These are phyloP conservation scores for Leucozona laternaria DNA, from an alignment of 2,888 invertebrate species.

Conservation along the genomic window DNA sequence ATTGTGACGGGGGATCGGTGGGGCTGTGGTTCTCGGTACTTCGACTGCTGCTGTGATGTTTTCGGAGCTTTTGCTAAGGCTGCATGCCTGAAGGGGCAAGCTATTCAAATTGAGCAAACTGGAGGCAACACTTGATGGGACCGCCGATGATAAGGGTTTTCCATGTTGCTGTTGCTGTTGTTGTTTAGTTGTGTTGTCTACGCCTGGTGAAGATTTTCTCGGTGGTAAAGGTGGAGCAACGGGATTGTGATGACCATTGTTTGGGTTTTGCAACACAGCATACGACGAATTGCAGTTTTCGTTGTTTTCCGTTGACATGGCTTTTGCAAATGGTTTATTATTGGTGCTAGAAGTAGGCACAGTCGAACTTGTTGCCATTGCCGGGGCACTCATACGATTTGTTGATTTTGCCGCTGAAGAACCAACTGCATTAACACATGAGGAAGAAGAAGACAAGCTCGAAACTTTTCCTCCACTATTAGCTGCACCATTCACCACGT, in stretches of 20 bases:
- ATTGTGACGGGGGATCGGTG: conserved; percentile 83
- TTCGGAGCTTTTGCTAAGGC: conserved; percentile 80
- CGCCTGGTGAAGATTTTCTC: conserved; percentile 84
- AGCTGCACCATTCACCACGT: conserved; percentile 77
- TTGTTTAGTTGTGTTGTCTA: conserved; percentile 79
- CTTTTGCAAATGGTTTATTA: conserved; percentile 77
- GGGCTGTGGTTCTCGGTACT: conserved; percentile 82
- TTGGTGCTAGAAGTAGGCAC: conserved; percentile 77
- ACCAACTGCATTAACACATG: conserved; percentile 57
- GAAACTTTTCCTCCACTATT: conserved; percentile 46
- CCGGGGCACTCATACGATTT: conserved; percentile 83
- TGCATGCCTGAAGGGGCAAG: conserved; percentile 62
- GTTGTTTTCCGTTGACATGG: conserved; percentile 78
- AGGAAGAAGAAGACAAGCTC: conserved; percentile 60
- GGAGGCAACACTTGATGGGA: conserved; percentile 63
- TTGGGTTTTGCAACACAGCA: conserved; percentile 81
- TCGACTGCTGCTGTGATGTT: conserved; percentile 79
- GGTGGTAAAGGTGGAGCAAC: conserved; percentile 86
- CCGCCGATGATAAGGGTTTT: conserved; percentile 53
- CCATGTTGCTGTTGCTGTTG: conserved; percentile 76
- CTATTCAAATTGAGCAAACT: conserved; percentile 66
- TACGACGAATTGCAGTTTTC: conserved; percentile 80
- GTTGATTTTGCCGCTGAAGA: conserved; percentile 78
- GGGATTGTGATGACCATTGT: conserved; percentile 65
- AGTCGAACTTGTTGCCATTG: conserved; percentile 79